Evolutionary conservation across 2,113 vertebrate species (phyloP).

Genomic region (Lampris incognitus): DNA sequence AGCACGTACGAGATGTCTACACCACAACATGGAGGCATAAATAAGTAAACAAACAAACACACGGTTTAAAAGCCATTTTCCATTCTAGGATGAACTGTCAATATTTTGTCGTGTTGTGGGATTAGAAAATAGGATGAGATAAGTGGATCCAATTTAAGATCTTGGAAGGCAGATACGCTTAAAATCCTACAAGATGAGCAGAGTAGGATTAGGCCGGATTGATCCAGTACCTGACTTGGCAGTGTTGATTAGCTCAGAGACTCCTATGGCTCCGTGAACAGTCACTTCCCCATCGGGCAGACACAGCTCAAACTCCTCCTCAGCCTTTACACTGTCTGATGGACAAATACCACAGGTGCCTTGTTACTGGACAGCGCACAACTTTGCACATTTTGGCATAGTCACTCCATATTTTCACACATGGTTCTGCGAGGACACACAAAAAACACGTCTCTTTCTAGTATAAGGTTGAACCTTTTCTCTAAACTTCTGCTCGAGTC

Average conservation of each 20-base stretch:
- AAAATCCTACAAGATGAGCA: conserved; percentile 7
- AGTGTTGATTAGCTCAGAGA: conserved; percentile 97
- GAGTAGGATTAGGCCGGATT: conserved; percentile 15
- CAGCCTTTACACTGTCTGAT: conserved; percentile 87
- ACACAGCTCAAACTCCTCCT: conserved; percentile 98
- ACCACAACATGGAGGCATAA: conserved; percentile 10
- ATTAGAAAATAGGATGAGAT: background rate
- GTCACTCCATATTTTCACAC: too few relatives aligned
- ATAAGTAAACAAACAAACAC: background rate
- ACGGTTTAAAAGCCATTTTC: conserved; percentile 17
- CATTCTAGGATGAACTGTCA: conserved; percentile 24
- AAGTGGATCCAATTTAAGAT: conserved; percentile 2
- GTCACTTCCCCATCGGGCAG: conserved; percentile 96
- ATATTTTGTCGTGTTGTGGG: conserved; percentile 19
- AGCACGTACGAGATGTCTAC: conserved; percentile 96
- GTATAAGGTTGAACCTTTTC: too few relatives aligned
- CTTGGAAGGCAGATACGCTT: background rate
- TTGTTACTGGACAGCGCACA: background rate
- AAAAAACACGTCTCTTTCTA: too few relatives aligned
- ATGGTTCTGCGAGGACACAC: too few relatives aligned
- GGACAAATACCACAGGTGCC: conserved; percentile 4
- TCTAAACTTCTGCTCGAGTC: too few relatives aligned
- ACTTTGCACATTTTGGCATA: too few relatives aligned
- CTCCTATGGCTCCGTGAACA: conserved; percentile 95
- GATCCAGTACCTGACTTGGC: conserved; percentile 93